These are phyloP conservation scores for Haemorhous mexicanus DNA, from an alignment of 2,113 vertebrate species.

Conservation along the genomic window DNA sequence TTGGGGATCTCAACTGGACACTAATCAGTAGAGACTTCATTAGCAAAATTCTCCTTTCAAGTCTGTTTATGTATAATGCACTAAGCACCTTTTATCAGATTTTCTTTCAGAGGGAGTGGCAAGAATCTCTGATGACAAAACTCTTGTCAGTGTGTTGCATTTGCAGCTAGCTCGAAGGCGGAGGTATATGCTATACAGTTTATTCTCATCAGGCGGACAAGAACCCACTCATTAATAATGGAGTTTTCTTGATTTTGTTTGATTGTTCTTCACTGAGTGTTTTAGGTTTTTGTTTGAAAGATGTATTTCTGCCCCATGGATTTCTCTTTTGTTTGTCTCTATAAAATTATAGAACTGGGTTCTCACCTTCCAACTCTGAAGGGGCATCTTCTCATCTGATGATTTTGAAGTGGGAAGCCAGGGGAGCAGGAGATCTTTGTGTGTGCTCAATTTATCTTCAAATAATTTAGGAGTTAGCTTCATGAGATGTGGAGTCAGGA, in stretches of 20 bases:
- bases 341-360: not conserved
- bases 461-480: not conserved
- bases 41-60: not conserved
- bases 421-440: not conserved
- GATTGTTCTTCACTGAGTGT: not conserved
- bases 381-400: not conserved
- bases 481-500: not conserved
- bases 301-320: not conserved
- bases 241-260: not conserved
- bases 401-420: not conserved
- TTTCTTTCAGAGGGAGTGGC: not conserved
- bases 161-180: not conserved
- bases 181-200: not conserved
- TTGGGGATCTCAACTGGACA: not conserved
- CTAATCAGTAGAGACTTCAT: not conserved
- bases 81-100: not conserved
- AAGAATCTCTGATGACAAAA: not conserved
- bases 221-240: not conserved
- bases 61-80: not conserved
- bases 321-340: rapidly evolving
- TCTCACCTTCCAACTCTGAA: not conserved
- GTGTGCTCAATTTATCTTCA: not conserved
- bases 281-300: not conserved
- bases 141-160: not conserved
- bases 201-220: not conserved